Conservation (phyloP, 92 coral and sea anemone genomes). For the Pocillopora grandis region DNA sequence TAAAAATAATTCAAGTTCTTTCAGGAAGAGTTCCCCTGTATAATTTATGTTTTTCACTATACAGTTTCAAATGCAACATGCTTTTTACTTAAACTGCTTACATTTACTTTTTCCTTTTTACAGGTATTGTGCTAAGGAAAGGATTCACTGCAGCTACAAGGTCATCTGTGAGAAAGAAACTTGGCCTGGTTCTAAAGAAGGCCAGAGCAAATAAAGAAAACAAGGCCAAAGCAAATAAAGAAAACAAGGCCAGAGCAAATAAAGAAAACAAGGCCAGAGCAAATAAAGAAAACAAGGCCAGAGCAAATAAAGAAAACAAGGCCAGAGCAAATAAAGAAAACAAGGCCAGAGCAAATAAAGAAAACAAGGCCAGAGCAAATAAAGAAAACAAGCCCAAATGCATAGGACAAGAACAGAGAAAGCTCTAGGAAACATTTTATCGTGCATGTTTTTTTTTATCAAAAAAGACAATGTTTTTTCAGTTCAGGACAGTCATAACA, state of each 20-base stretch:
- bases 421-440: neutral
- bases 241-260: too few relatives aligned
- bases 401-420: constrained; percentile 13
- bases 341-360: too few relatives aligned
- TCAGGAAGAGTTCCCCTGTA: too few relatives aligned
- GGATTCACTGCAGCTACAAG: constrained; percentile 9
- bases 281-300: too few relatives aligned
- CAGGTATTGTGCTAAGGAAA: constrained; percentile 35
- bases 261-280: too few relatives aligned
- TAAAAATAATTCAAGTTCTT: too few relatives aligned
- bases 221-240: neutral
- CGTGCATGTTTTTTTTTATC: too few relatives aligned
- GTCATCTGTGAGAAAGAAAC: constrained; percentile 33
- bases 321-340: too few relatives aligned
- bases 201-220: constrained; percentile 25
- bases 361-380: too few relatives aligned
- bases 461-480: too few relatives aligned
- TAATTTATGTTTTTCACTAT: neutral
- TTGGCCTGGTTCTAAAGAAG: constrained; percentile 35
- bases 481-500: too few relatives aligned
- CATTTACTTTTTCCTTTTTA: constrained; percentile 23
- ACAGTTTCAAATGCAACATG: neutral
- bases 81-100: neutral
- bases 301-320: too few relatives aligned
- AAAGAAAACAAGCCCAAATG: neutral